Evolutionary conservation across 1,140 invertebrate genomes (phyloP).

Genomic region (Drepana arcuata): DNA sequence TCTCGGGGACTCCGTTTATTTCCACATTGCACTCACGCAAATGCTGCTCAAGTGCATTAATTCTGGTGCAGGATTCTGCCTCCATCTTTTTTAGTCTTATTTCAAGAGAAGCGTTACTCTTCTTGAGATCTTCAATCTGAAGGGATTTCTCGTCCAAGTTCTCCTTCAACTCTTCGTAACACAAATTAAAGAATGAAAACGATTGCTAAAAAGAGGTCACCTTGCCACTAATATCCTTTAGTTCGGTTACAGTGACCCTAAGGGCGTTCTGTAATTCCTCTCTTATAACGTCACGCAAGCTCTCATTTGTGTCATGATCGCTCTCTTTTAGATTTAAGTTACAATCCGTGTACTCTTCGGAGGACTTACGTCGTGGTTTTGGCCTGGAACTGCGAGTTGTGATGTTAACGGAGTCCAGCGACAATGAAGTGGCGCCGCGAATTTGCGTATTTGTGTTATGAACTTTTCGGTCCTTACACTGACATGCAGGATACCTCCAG

Average conservation of each 20-base stretch:
- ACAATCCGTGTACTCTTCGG: not conserved
- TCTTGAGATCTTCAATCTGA: not conserved
- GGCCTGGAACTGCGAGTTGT: not conserved
- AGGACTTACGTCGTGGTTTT: not conserved
- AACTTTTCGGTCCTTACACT: not conserved
- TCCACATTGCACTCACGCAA: too few species aligned
- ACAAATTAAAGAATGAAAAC: not conserved
- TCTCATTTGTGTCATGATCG: not conserved
- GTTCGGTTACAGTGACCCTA: not conserved
- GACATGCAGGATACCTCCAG: too few species aligned
- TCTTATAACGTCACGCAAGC: not conserved
- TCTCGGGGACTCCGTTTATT: not conserved
- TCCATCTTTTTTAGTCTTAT: not conserved
- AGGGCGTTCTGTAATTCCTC: not conserved
- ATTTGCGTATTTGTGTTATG: not conserved
- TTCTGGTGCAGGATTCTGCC: not conserved
- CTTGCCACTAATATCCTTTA: not conserved
- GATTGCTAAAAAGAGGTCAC: not conserved
- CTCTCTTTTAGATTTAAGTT: not conserved
- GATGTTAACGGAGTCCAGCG: not conserved
- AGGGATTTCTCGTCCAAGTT: not conserved
- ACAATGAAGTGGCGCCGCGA: not conserved
- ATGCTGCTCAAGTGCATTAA: not conserved
- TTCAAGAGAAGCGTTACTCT: not conserved
- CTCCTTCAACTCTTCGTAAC: not conserved